Evolutionary conservation across 2,888 invertebrate species (phyloP).

Genomic region (Mythimna vitellina): DNA sequence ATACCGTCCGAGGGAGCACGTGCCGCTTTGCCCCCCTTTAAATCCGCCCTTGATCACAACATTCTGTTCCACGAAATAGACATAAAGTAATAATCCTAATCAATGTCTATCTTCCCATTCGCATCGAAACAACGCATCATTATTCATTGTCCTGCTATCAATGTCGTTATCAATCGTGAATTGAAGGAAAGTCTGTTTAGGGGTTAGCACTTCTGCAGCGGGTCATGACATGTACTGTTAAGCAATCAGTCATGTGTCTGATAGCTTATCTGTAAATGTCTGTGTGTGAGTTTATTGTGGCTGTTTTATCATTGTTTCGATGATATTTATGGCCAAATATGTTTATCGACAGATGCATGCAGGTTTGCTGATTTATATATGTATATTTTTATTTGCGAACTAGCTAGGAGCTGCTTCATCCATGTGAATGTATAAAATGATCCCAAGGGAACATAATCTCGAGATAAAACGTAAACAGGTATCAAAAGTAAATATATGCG

Average conservation of each 20-base stretch:
- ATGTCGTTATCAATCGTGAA: constrained; percentile 44
- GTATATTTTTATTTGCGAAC: neutral
- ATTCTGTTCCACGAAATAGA: no score
- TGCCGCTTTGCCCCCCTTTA: no score
- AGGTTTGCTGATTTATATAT: neutral
- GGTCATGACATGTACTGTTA: constrained; percentile 54
- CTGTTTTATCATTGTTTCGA: constrained; percentile 37
- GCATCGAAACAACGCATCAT: constrained; percentile 11
- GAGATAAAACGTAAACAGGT: no score
- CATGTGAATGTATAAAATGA: no score
- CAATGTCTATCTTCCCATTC: constrained; percentile 4
- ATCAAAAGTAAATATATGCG: no score
- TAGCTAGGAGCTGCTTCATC: no score
- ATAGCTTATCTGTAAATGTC: constrained; percentile 29
- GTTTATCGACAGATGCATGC: neutral
- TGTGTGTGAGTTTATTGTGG: constrained; percentile 43
- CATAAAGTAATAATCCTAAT: constrained; percentile 13
- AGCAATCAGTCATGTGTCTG: constrained; percentile 43
- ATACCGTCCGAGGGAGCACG: no score
- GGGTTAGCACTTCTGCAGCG: constrained; percentile 41
- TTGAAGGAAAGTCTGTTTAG: constrained; percentile 62
- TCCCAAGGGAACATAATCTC: no score
- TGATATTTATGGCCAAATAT: constrained; percentile 1
- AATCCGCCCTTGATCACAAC: no score
- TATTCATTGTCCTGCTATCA: constrained; percentile 39